These are phyloP conservation scores for Colistium nudipinnis DNA, from an alignment of 2,113 vertebrate species.

Conservation along the genomic window DNA sequence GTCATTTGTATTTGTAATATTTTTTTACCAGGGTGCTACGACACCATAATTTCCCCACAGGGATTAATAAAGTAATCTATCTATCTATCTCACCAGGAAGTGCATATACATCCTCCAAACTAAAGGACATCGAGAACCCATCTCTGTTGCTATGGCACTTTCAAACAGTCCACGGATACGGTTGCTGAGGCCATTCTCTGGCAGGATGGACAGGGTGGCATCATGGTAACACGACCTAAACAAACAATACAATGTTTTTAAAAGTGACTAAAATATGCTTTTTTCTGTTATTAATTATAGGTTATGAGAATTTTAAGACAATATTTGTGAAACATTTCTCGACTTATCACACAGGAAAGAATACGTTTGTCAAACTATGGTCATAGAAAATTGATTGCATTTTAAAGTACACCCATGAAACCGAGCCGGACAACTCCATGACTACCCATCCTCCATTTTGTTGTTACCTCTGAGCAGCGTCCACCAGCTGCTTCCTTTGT, in stretches of 20 bases:
- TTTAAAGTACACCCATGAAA: background rate
- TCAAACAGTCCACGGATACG: conserved; percentile 92
- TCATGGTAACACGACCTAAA: conserved; percentile 81
- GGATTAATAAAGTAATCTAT: too few species aligned
- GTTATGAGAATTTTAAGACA: background rate
- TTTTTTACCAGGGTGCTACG: too few species aligned
- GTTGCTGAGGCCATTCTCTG: conserved; percentile 90
- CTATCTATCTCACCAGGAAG: conserved; percentile 91
- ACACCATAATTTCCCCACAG: too few species aligned
- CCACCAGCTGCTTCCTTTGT: conserved; percentile 88
- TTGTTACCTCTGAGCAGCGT: conserved; percentile 88
- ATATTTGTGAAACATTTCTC: background rate
- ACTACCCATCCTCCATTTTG: background rate
- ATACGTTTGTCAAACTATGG: background rate
- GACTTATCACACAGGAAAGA: background rate
- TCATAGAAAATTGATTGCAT: background rate
- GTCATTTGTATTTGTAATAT: too few species aligned
- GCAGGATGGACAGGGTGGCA: conserved; percentile 83
- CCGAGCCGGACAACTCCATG: background rate
- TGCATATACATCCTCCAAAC: conserved; percentile 95
- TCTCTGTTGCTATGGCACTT: conserved; percentile 81
- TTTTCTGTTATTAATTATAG: background rate
- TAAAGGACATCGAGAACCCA: conserved; percentile 87
- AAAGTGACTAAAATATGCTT: background rate
- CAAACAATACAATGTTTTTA: background rate